phyloP scores from a whole-genome alignment of 2,797 vertebrate species.

The Lateolabrax maculatus region DNA sequence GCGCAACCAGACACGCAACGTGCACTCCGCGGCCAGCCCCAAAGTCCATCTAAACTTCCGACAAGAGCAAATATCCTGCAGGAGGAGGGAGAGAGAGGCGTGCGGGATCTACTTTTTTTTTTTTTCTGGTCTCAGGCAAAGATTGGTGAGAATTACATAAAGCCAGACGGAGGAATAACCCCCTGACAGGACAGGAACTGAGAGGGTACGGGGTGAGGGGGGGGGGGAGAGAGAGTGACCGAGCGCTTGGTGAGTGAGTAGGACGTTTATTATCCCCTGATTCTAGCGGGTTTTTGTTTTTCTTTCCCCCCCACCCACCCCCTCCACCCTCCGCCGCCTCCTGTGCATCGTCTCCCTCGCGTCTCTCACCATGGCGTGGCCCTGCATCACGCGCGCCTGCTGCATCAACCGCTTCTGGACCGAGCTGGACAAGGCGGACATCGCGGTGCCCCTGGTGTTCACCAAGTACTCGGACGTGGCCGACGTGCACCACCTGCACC shows the following conservation, averaged over 20 bases:
- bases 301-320: constrained; percentile 13
- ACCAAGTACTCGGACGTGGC: constrained; percentile 95
- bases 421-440: constrained; percentile 97
- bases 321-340: no score
- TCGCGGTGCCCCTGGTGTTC: constrained; percentile 96
- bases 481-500: constrained; percentile 86
- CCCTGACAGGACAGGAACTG: constrained; percentile 55
- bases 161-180: constrained; percentile 36
- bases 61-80: constrained; percentile 49
- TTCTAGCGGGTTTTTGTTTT: no score
- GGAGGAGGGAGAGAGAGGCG: constrained; percentile 28
- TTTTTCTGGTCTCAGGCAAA: constrained; percentile 22
- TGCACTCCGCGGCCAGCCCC: constrained; percentile 47
- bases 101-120: constrained; percentile 31
- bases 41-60: constrained; percentile 68
- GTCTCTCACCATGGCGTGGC: constrained; percentile 97
- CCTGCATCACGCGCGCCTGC: constrained; percentile 98
- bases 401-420: constrained; percentile 99
- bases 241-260: constrained; percentile 69
- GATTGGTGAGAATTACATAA: constrained; percentile 28
- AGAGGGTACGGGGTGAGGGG: constrained; percentile 25
- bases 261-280: constrained; percentile 35
- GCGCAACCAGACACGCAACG: constrained; percentile 75
- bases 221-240: neutral
- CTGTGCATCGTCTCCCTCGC: no score